Evolutionary conservation across 2,888 invertebrate genomes (phyloP).

Genomic region (Cheilosia urbana): DNA sequence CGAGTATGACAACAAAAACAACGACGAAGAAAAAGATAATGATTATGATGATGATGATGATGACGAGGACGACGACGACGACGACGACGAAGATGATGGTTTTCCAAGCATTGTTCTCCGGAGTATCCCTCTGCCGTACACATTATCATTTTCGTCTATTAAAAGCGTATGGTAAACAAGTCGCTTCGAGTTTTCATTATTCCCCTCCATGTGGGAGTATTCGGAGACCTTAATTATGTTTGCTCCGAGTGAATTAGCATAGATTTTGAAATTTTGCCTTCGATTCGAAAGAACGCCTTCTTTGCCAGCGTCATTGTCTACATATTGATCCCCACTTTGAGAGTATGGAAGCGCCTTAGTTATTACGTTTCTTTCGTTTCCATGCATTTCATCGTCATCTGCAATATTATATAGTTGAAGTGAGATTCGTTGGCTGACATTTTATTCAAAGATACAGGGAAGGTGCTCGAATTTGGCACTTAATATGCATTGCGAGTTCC

Average conservation of each 20-base stretch:
- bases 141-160: conserved; percentile 68
- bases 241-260: conserved; percentile 64
- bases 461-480: conserved; percentile 37
- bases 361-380: conserved; percentile 25
- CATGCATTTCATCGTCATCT: too few relatives aligned
- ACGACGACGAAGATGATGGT: conserved; percentile 52
- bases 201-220: conserved; percentile 48
- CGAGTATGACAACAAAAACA: conserved; percentile 9
- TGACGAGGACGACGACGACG: conserved; percentile 7
- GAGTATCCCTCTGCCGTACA: conserved; percentile 43
- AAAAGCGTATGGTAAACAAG: conserved; percentile 66
- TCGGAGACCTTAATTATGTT: conserved; percentile 65
- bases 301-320: conserved; percentile 13
- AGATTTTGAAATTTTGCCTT: conserved; percentile 64
- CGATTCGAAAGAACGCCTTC: conserved; percentile 40
- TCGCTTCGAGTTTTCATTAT: conserved; percentile 48
- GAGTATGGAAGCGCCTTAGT: conserved; percentile 18
- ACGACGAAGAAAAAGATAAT: neutral
- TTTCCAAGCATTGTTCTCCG: conserved; percentile 60
- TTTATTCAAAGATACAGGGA: neutral
- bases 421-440: too few relatives aligned
- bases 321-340: conserved; percentile 32
- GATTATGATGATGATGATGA: neutral
- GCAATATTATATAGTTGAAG: too few relatives aligned
- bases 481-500: conserved; percentile 39